A percentile compares a stretch with the other conserved stretches of the same genome.
phyloP scores from a whole-genome alignment of 64 coral and sea anemone species.

The Platygyra sinensis region DNA sequence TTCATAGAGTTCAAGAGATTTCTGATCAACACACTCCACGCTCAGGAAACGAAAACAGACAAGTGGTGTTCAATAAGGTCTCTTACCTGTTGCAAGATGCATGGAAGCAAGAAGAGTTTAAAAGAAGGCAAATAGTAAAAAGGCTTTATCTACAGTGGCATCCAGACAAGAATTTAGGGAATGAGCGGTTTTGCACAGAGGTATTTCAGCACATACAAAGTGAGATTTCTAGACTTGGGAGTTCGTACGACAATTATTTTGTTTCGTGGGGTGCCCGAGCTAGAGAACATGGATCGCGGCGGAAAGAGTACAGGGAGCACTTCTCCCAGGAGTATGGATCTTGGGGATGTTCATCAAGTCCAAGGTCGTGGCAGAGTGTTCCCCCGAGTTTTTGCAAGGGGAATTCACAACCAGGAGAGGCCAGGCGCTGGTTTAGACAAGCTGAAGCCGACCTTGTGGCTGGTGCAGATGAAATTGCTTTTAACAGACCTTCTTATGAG shows the following conservation, averaged over 20 bases:
- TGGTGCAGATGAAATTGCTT: constrained; percentile 35
- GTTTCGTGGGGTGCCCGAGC: neutral
- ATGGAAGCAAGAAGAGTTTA: constrained; percentile 57
- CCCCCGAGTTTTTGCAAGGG: constrained; percentile 31
- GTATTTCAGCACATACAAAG: constrained; percentile 60
- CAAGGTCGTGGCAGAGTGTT: neutral
- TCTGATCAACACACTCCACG: neutral
- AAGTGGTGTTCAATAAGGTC: constrained; percentile 39
- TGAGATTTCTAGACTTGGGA: constrained; percentile 54
- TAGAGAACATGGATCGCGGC: neutral
- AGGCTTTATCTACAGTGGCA: constrained; percentile 69
- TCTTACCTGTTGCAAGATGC: constrained; percentile 38
- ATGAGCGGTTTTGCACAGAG: constrained; percentile 58
- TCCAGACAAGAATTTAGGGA: constrained; percentile 70
- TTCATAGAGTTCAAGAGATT: constrained; percentile 13
- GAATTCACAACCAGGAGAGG: constrained; percentile 74
- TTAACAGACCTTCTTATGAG: constrained; percentile 28
- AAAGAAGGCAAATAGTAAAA: constrained; percentile 54
- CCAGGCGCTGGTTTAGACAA: constrained; percentile 77
- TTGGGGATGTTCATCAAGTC: neutral
- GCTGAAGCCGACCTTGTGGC: constrained; percentile 63
- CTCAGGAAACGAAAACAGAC: neutral
- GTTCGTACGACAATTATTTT: neutral
- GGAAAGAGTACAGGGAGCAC: neutral
- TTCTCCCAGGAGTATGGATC: neutral